Evolutionary conservation across 2,888 invertebrate species (phyloP), one percentile per base, ranked within the genome.

Genomic region (Cacoxenus indagator): DNA sequence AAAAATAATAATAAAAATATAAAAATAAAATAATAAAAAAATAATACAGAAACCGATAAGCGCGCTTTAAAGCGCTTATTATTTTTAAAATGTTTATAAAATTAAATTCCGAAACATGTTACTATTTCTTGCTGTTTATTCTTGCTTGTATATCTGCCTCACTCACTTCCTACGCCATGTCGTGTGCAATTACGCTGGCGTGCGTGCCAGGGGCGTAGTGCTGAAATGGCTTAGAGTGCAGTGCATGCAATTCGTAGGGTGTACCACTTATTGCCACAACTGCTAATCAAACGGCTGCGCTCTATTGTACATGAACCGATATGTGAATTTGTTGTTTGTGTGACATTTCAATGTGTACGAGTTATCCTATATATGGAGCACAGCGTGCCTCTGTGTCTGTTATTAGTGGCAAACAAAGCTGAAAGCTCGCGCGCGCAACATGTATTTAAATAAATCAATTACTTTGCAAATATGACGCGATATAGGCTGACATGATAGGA

Each of bases 371-470:
- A 0, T 26, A 31, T 51, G 26, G n/a, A 9, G 75, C 72, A 70
- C 55, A 55, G 70, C n/a, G 27, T 51, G 51, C 1, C 51, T n/a
- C 3, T 22, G 19, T 22, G 22, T 29, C 19, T 31, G 51, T 54
- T 46, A 26, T 46, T 51, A 65, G 46, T n/a, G 11, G 51, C 46
- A 65, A 65, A 26, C 26, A 27, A 48, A 24, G 27, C 46, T 26
- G 17, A 24, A 19, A 4, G 6, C 37, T 70, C 78, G 77, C 51
- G 73, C 77, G 72, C 82, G 83, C 79, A 81, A 79, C 76, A 81
- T 81, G 78, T 78, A 82, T 81, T 82, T 77, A 83, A 76, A 78
- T 83, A 83, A 83, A 83, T 81, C 81, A 83, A 83, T 81, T 81
- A 81, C 80, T 75, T 79, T 76, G 72, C 76, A 77, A 79, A 81